phyloP scores from a whole-genome alignment of 2,888 invertebrate genomes.

The Mechanitis messenoides region DNA sequence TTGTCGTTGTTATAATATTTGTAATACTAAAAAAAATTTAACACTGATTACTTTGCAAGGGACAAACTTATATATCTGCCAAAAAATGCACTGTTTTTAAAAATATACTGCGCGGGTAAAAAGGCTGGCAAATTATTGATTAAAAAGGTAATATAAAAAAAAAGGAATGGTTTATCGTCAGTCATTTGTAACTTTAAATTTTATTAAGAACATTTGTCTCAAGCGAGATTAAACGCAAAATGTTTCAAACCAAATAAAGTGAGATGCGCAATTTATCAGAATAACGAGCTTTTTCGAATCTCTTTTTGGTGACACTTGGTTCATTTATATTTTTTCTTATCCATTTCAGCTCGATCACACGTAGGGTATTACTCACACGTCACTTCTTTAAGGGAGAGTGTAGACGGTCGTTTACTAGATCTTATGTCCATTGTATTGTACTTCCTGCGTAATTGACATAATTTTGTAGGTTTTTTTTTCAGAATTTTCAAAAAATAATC shows the following conservation, averaged over 20 bases:
- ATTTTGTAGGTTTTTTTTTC: not conserved
- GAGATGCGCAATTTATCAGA: slow-evolving; percentile 66
- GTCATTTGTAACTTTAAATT: slow-evolving; percentile 21
- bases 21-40: too few species aligned
- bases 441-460: not conserved
- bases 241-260: slow-evolving; percentile 57
- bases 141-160: not conserved
- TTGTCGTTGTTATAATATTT: too few species aligned
- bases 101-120: not conserved
- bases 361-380: slow-evolving; percentile 62
- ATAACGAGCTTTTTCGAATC: slow-evolving; percentile 72
- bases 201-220: slow-evolving; percentile 43
- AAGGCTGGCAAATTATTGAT: slow-evolving; percentile 4
- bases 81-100: too few species aligned
- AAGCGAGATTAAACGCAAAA: slow-evolving; percentile 40
- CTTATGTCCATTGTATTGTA: not conserved
- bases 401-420: slow-evolving; percentile 11
- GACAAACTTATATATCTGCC: too few species aligned
- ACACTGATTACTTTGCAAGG: too few species aligned
- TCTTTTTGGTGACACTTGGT: slow-evolving; percentile 67
- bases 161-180: not conserved
- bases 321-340: slow-evolving; percentile 73
- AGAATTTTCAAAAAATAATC: too few species aligned
- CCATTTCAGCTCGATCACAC: slow-evolving; percentile 69
- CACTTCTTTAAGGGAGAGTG: slow-evolving; percentile 40